Conservation (phyloP, 1,140 invertebrate genomes). For the Tetramorium parvispinum region DNA sequence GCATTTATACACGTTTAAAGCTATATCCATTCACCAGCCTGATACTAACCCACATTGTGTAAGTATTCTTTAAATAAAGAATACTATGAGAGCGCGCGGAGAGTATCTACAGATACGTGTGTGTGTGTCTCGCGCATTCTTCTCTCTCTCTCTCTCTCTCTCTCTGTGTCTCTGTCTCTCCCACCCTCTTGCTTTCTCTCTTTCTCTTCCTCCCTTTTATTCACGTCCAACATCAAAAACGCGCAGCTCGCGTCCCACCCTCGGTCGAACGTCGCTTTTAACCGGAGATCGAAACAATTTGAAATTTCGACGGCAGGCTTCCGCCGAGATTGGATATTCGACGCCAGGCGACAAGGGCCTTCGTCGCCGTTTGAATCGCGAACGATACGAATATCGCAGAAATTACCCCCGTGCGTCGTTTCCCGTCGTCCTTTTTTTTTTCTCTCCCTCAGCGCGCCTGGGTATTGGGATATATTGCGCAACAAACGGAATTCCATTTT, state of each 20-base stretch:
- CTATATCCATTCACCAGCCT: neutral
- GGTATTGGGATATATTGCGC: constrained; percentile 51
- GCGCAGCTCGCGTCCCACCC: neutral
- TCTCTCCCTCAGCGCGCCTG: neutral
- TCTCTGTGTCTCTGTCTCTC: neutral
- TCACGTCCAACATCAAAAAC: neutral
- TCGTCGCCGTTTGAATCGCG: neutral
- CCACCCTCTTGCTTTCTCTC: too few species aligned
- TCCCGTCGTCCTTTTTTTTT: neutral
- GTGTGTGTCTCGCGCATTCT: neutral
- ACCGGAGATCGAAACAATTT: constrained; percentile 25
- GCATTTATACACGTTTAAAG: constrained; percentile 23
- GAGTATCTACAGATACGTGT: neutral
- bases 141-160: neutral
- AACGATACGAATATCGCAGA: neutral
- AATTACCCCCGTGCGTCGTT: neutral
- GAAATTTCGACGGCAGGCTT: constrained; percentile 11
- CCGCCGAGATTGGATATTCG: neutral
- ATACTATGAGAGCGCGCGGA: neutral
- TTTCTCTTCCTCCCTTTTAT: neutral
- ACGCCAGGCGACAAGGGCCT: neutral
- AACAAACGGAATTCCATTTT: constrained; percentile 54
- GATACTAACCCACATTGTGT: constrained; percentile 15
- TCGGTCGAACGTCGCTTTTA: neutral
- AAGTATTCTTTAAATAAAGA: constrained; percentile 50